A percentile compares a stretch with the other conserved stretches of the same genome.
Evolutionary conservation across 1,140 invertebrate genomes (phyloP).

Genomic region (Cyrtorhinus lividipennis): DNA sequence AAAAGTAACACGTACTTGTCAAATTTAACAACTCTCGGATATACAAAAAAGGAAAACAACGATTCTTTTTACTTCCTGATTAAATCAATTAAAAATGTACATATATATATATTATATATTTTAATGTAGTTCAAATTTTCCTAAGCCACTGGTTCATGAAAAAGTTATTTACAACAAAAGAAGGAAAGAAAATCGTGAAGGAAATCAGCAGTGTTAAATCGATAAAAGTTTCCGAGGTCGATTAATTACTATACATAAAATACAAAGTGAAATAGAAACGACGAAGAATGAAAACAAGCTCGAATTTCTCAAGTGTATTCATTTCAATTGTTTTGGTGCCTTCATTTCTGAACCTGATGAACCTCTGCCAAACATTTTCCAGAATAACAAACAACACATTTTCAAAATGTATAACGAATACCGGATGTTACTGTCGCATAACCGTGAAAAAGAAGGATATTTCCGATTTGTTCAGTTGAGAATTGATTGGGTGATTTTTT

Average conservation of each 20-base stretch:
- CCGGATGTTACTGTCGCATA: too few species aligned
- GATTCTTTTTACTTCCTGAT: slow-evolving; percentile 8
- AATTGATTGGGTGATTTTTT: too few species aligned
- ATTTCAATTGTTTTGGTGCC: too few species aligned
- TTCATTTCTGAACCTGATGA: too few species aligned
- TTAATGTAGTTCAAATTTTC: slow-evolving; percentile 9
- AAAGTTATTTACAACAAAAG: slow-evolving; percentile 1
- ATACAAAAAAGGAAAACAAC: slow-evolving; percentile 18
- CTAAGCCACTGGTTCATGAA: slow-evolving; percentile 6
- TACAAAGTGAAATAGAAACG: too few species aligned
- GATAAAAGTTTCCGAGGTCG: not conserved
- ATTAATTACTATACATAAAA: not conserved
- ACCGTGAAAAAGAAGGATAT: too few species aligned
- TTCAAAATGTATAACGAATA: too few species aligned
- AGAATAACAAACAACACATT: too few species aligned
- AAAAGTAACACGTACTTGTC: slow-evolving; percentile 18
- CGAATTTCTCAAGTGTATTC: too few species aligned
- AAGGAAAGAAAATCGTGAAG: slow-evolving; percentile 6
- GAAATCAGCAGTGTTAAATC: not conserved
- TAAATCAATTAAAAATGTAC: slow-evolving; percentile 2
- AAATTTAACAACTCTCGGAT: slow-evolving; percentile 20
- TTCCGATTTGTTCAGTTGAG: too few species aligned
- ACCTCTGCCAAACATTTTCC: too few species aligned
- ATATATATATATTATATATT: slow-evolving; percentile 9
- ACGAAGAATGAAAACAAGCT: too few species aligned